Base-by-base conservation (phyloP, 2,113 vertebrate species). In the Emydura subglobosa region DNA sequence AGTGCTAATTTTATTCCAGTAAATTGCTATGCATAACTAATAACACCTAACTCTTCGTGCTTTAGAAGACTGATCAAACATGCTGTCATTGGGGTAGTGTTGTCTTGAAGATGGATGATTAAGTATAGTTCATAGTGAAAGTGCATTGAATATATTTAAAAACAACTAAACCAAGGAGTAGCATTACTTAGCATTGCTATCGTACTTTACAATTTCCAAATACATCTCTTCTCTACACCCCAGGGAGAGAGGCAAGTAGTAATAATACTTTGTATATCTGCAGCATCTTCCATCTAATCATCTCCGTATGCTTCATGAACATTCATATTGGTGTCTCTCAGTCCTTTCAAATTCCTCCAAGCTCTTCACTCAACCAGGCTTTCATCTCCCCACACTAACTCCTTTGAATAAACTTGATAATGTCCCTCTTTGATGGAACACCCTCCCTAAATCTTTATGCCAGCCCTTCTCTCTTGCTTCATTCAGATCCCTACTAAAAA, bases 151-250 rank as follows among this genome's bases (percentile, higher is more conserved):
- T 76, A 34, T n/a, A 0, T 27, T 68, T 57, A 78, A 27, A 6
- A 16, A 51, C 24, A 1, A 1, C 2, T 68, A 10, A 25, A 54
- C 31, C n/a, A 19, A 24, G 34, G 83, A 10, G 44, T 1, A 61
- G 7, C 10, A 24, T 49, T 81, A 0, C 24, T 57, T 13, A 1
- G 0, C 50, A 12, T 54, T 21, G 54, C 25, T 61, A 17, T 47
- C 22, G 54, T 7, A 31, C 34, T 1, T 3, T 34, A 0, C 0
- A 3, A 3, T 24, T 10, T 78, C 57, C 49, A 13, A 7, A 4
- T 4, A 25, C 9, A 4, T 6, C 10, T 13, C 79, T 31, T n/a
- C 13, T 29, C 42, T 29, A 47, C 42, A 78, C 25, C 25, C 24
- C 11, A 27, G 74, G 7, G 42, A 7, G 25, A 78, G 44, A 47